A percentile compares a stretch with the other conserved stretches of the same genome.
Evolutionary conservation across 2,888 invertebrate genomes (phyloP).

Genomic region (Muscina levida): DNA sequence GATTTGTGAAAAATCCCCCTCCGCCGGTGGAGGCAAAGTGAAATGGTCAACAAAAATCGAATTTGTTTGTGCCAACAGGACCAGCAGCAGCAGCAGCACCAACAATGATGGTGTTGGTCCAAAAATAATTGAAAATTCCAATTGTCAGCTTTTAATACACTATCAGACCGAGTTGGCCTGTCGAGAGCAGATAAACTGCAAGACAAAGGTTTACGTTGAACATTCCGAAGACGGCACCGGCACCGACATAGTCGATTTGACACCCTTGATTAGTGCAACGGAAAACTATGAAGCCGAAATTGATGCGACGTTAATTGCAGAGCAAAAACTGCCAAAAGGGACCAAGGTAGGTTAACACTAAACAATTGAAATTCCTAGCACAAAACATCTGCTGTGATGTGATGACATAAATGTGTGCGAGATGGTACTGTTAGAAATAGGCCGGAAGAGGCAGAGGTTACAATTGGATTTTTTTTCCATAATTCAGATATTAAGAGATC

Average conservation of each 20-base stretch:
- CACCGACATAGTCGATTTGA: slow-evolving; percentile 75
- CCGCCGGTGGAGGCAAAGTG: slow-evolving; percentile 43
- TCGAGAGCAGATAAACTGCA: slow-evolving; percentile 77
- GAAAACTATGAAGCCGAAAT: slow-evolving; percentile 78
- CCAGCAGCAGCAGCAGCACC: slow-evolving; percentile 54
- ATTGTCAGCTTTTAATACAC: slow-evolving; percentile 79
- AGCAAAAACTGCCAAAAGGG: slow-evolving; percentile 72
- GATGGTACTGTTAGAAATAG: no score
- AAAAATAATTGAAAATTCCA: slow-evolving; percentile 79
- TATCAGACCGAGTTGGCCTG: slow-evolving; percentile 79
- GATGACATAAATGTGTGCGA: no score
- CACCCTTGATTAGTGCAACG: slow-evolving; percentile 77
- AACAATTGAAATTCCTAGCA: not conserved
- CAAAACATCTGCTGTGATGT: no score
- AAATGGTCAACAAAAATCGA: slow-evolving; percentile 79
- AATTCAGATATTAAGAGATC: no score
- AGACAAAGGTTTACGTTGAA: slow-evolving; percentile 72
- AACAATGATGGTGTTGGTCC: slow-evolving; percentile 65
- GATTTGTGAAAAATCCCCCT: slow-evolving; percentile 68
- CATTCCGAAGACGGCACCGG: slow-evolving; percentile 71
- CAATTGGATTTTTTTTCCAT: no score
- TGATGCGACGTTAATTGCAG: slow-evolving; percentile 71
- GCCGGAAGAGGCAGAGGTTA: no score
- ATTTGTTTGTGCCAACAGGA: slow-evolving; percentile 78
- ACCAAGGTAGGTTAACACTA: slow-evolving; percentile 76